These are phyloP conservation scores for Picathartes gymnocephalus DNA, from an alignment of 2,113 vertebrate species.

Conservation along the genomic window DNA sequence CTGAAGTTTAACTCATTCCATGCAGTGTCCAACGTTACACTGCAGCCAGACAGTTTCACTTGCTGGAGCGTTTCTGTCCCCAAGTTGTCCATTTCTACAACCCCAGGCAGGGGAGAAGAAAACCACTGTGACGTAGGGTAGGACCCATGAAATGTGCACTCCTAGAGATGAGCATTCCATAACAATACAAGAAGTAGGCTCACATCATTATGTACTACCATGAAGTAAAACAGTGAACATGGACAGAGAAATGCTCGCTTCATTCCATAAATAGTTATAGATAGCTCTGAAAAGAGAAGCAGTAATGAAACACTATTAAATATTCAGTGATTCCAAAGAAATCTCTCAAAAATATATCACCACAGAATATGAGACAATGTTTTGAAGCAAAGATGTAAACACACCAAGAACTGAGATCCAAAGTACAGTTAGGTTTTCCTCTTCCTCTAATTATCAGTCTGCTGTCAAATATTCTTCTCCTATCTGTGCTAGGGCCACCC, in stretches of 20 bases:
- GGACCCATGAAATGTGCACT: too few species aligned
- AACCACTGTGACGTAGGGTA: neutral
- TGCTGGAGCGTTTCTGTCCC: neutral
- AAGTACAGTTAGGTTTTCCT: neutral
- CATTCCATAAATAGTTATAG: neutral
- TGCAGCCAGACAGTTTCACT: neutral
- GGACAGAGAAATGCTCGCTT: neutral
- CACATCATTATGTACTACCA: neutral
- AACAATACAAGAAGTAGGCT: neutral
- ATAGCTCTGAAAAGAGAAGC: neutral
- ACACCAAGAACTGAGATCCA: neutral
- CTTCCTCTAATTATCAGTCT: neutral
- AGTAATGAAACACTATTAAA: neutral
- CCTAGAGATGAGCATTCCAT: neutral
- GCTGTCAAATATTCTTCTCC: neutral
- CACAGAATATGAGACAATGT: neutral
- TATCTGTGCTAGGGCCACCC: neutral
- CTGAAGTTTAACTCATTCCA: neutral
- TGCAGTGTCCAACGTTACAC: accelerated
- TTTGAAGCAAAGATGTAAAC: neutral
- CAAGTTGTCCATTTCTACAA: neutral
- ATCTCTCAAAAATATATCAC: neutral
- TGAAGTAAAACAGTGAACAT: neutral
- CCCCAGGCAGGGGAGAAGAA: neutral
- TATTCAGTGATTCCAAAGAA: neutral